Base-by-base conservation (phyloP, 2,888 invertebrate species). In the Aphelenchoides bicaudatus region DNA sequence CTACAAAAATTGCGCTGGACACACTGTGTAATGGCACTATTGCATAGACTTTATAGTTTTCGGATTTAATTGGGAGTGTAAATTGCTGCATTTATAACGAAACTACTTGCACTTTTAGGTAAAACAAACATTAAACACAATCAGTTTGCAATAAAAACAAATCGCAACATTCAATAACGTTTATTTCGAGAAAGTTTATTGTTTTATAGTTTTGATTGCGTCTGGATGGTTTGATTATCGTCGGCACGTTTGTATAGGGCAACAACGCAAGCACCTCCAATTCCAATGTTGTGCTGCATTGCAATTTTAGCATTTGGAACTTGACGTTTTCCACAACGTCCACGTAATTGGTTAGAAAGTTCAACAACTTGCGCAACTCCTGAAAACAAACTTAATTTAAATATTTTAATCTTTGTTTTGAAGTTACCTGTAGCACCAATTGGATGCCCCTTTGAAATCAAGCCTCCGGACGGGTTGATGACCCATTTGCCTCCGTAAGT, bases 401-500 rank as follows among this genome's bases (percentile, higher is more conserved):
- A n/a, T n/a, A 10, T 34, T 10, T 10, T 10, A 34, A 34, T n/a
- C 8, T 10, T 10, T 34, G 8, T 34, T 34, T n/a, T 10, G n/a
- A 34, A 34, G 21, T 64, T 80, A 77, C 90, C 93, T 8, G 94
- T 96, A 0, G 94, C 94, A 49, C 94, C 96, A 56, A 96, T 83
- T 13, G 94, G 96, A 85, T 96, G 96, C 0, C 94, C 94, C 82
- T 98, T 98, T 0, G 94, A 94, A 65, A 96, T 96, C 46, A 98
- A 85, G n/a, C 98, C 98, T 52, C 96, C 98, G 78, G 93, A 93
- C 0, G 98, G 98, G 82, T 98, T 98, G 16, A 98, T 85, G 2
- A 98, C 96, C 80, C 88, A 91, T 80, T 89, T 88, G 23, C 98
- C 98, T 29, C 96, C 89, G 75, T 98, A 98, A 0, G 98, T 98